A percentile compares a stretch with the other conserved stretches of the same genome.
Evolutionary conservation across 2,888 invertebrate species (phyloP).

Genomic region (Apocheima hispidaria): DNA sequence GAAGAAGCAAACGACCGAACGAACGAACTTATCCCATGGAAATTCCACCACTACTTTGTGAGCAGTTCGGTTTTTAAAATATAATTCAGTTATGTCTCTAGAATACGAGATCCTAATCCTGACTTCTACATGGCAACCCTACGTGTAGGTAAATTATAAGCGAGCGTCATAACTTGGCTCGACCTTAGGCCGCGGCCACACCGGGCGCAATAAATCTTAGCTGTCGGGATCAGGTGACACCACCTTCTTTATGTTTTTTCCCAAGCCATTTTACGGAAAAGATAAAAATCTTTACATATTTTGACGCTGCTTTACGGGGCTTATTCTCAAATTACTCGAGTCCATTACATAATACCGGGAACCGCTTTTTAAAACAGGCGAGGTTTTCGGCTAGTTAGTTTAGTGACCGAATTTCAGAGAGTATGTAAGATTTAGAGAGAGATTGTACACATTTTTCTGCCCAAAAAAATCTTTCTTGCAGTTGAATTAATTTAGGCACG

Average conservation of each 20-base stretch:
- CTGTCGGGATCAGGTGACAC: constrained; percentile 86
- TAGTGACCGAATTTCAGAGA: constrained; percentile 21
- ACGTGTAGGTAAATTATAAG: constrained; percentile 77
- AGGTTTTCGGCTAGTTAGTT: constrained; percentile 20
- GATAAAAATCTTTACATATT: constrained; percentile 87
- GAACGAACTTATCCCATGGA: neutral
- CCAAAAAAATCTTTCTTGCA: neutral
- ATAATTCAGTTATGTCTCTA: neutral
- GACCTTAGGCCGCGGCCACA: constrained; percentile 84
- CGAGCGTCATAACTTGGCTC: constrained; percentile 78
- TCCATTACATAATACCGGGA: constrained; percentile 82
- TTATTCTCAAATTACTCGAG: constrained; percentile 84
- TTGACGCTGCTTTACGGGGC: constrained; percentile 83
- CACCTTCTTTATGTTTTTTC: constrained; percentile 87
- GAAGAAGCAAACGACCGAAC: neutral
- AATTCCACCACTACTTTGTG: neutral
- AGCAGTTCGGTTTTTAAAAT: neutral
- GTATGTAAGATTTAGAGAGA: constrained; percentile 4
- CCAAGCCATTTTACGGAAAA: constrained; percentile 86
- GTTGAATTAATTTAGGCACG: neutral
- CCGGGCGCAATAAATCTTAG: constrained; percentile 77
- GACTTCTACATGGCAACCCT: constrained; percentile 44
- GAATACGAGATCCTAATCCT: neutral
- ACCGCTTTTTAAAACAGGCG: constrained; percentile 58
- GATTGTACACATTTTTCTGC: neutral